Evolutionary conservation across 2,113 vertebrate genomes (phyloP).

Genomic region (Aegithalos caudatus): DNA sequence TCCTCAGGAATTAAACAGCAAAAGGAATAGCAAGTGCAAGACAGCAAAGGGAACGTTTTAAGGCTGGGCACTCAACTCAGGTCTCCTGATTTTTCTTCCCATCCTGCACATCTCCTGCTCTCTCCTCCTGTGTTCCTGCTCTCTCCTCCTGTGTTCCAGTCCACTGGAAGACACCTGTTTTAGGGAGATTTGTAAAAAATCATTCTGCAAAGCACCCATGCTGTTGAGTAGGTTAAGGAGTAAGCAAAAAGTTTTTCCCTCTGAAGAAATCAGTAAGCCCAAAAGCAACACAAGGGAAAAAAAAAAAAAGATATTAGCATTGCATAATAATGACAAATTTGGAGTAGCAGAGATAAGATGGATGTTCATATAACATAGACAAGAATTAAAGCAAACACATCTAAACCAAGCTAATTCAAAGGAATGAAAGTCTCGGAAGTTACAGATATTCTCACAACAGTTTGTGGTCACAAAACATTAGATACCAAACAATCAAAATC

Average conservation of each 20-base stretch:
- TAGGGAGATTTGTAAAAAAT: background rate
- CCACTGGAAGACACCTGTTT: background rate
- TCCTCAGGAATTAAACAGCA: background rate
- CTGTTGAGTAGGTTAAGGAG: background rate
- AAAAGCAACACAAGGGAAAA: background rate
- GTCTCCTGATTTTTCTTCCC: background rate
- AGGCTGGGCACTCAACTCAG: background rate
- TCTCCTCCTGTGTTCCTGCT: background rate
- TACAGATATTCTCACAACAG: background rate
- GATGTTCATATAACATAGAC: background rate
- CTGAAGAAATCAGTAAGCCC: background rate
- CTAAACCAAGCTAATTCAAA: background rate
- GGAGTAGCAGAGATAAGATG: background rate
- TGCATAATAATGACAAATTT: background rate
- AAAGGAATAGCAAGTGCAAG: background rate
- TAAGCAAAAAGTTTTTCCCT: background rate
- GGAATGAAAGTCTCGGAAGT: background rate
- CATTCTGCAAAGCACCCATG: background rate
- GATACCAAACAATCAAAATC: background rate
- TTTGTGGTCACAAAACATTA: background rate
- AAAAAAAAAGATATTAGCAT: background rate
- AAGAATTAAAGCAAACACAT: background rate
- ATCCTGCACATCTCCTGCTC: background rate
- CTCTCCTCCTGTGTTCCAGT: background rate
- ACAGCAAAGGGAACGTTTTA: background rate